Conservation (phyloP, 2,113 vertebrate species). For the Columbina picui region DNA sequence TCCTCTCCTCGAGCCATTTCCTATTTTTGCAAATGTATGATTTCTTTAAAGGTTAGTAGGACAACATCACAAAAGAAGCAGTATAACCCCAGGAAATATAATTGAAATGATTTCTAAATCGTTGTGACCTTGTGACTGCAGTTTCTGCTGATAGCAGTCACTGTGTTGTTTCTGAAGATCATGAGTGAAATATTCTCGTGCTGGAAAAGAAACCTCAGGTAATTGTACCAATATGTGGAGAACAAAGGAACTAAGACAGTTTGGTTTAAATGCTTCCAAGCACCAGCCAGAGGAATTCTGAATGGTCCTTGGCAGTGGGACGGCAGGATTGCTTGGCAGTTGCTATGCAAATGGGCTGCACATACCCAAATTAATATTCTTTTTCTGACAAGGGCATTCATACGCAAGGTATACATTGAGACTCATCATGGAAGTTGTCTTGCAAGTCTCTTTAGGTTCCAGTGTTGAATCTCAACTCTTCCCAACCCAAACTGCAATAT, state of each 20-base stretch:
- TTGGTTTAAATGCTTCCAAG: background rate
- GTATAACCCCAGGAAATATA: background rate
- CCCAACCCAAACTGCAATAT: background rate
- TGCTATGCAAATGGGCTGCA: background rate
- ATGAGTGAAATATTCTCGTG: background rate
- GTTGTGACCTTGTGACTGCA: background rate
- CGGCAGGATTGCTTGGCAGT: background rate
- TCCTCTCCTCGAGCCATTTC: conserved; percentile 16
- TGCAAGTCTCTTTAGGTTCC: background rate
- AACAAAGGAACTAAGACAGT: background rate
- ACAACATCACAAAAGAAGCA: background rate
- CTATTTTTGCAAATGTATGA: background rate
- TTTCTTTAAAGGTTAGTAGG: conserved; percentile 50
- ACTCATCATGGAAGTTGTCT: accelerated
- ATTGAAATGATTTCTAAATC: background rate
- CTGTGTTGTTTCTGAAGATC: background rate
- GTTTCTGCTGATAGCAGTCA: background rate
- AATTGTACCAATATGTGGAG: background rate
- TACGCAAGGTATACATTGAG: accelerated
- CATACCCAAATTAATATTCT: background rate
- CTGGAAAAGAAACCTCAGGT: background rate
- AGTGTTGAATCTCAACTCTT: background rate
- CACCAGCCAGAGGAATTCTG: background rate
- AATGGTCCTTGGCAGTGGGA: background rate
- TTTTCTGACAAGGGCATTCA: background rate